phyloP scores from a whole-genome alignment of 2,888 invertebrate species.

The Machimus rusticus region DNA sequence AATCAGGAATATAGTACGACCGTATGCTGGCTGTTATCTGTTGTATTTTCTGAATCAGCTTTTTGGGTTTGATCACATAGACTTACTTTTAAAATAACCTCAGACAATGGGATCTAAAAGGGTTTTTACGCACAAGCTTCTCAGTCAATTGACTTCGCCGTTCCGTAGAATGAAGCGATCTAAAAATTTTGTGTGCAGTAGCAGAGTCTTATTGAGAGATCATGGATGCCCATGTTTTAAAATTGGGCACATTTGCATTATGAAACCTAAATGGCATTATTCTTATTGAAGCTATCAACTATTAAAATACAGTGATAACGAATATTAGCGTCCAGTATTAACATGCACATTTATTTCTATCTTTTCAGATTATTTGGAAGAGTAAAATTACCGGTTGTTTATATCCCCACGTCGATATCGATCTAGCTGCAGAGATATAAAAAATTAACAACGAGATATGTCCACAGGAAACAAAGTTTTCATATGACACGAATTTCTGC shows the following conservation, averaged over 20 bases:
- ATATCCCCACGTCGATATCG: neutral
- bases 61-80: too few species aligned
- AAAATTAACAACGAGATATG: neutral
- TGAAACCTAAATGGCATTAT: neutral
- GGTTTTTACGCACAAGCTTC: too few species aligned
- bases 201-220: neutral
- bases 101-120: too few species aligned
- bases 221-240: neutral
- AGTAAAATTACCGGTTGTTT: neutral
- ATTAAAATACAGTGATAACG: too few species aligned
- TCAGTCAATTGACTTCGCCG: too few species aligned
- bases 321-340: neutral
- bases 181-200: too few species aligned
- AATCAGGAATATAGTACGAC: too few species aligned
- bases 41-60: too few species aligned
- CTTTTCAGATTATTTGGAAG: neutral
- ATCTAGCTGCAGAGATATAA: neutral
- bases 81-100: too few species aligned
- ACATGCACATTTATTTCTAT: neutral
- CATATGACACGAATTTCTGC: slow-evolving; percentile 33
- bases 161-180: too few species aligned
- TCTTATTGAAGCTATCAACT: neutral
- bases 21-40: too few species aligned
- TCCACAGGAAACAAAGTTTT: neutral
- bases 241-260: neutral